A percentile compares a stretch with the other conserved stretches of the same genome.
Conservation (phyloP, 2,797 vertebrate genomes). For the Carduelis carduelis region DNA sequence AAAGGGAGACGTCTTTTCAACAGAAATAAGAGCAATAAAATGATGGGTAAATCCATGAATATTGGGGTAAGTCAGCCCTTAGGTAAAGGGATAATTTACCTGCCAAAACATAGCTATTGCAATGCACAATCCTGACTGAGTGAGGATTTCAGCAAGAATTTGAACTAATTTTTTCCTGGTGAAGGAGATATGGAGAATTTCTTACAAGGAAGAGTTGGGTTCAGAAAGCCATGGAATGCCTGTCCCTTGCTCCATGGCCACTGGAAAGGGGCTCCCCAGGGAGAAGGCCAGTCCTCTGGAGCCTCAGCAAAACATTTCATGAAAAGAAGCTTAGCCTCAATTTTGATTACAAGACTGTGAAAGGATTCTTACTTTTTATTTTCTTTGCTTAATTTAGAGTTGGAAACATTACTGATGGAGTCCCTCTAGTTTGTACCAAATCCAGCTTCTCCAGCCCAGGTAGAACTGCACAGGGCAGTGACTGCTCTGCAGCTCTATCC, state of each 20-base stretch:
- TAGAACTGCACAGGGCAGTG: neutral
- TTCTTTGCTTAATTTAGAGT: neutral
- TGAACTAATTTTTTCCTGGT: neutral
- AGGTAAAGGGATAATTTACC: neutral
- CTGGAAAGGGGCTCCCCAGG: neutral
- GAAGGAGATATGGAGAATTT: neutral
- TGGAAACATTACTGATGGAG: neutral
- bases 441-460: neutral
- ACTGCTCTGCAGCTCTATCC: neutral
- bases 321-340: neutral
- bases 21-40: neutral
- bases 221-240: neutral
- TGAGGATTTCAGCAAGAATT: neutral
- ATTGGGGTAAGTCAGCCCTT: neutral
- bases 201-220: neutral
- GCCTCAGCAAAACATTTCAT: neutral
- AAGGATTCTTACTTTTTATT: neutral
- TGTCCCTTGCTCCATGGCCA: neutral
- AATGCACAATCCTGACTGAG: neutral
- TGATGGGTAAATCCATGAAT: neutral
- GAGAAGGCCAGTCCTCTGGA: neutral
- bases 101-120: neutral
- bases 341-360: neutral
- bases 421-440: neutral
- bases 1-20: neutral